Base-by-base conservation (phyloP, 1,140 invertebrate species). In the Drosophila sturtevanti region DNA sequence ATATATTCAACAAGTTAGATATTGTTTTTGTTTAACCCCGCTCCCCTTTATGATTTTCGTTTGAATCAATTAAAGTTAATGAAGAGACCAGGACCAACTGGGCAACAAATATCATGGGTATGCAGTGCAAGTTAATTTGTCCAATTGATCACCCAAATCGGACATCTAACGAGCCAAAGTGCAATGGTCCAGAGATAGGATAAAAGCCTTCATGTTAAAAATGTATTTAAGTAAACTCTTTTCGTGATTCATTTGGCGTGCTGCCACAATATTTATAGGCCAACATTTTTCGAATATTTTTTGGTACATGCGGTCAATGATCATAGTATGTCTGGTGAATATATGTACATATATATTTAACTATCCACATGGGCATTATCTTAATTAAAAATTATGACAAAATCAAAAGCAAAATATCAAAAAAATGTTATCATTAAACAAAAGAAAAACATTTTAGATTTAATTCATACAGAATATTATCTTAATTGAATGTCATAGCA, bases 111-210 rank as follows among this genome's bases (percentile, higher is more conserved):
- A n/a, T n/a, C n/a, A n/a, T n/a, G n/a, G n/a, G n/a, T n/a, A n/a
- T n/a, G 68, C 74, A 56, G 80, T 72, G 70, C 74, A 80, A 1
- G 71, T 61, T 80, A 72, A 89, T 18, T 60, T 63, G 12, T 69
- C 52, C 52, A 89, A 27, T 22, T 85, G 44, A 31, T 70, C 55
- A 18, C 82, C 77, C 41, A 78, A 5, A 7, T 51, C 63, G 34
- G 51, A 18, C 78, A 87, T 64, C n/a, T 80, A 78, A 0, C 55
- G 48, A 21, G 82, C 82, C 61, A 87, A 10, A 4, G 65, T 51
- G 63, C 81, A 86, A 14, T 77, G 79, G 41, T 79, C 64, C 66
- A 69, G n/a, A 63, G 34, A 51, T 72, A 37, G 68, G 68, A 81
- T 35, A 41, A 75, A 68, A 35, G 72, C 67, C 79, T 81, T 82